Conservation (phyloP, 2,888 invertebrate genomes). For the Germaria angustata region DNA sequence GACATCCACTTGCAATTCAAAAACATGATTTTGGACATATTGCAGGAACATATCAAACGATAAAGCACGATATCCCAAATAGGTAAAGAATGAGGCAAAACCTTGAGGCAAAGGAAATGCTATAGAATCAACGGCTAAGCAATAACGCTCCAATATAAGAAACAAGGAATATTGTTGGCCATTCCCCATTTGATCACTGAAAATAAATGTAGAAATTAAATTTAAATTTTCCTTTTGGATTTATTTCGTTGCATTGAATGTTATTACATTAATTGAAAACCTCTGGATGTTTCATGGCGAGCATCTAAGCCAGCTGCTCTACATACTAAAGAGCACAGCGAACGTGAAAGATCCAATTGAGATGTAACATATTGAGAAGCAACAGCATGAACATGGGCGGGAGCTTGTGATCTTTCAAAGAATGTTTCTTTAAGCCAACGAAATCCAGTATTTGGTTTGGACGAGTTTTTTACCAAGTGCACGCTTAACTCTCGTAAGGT, state of each 20-base stretch:
- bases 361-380: conserved; percentile 90
- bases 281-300: conserved; percentile 85
- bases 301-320: conserved; percentile 86
- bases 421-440: conserved; percentile 80
- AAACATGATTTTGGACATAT: conserved; percentile 90
- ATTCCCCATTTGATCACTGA: conserved; percentile 87
- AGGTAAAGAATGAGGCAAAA: conserved; percentile 93
- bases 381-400: conserved; percentile 88
- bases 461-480: conserved; percentile 86
- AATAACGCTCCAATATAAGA: conserved; percentile 89
- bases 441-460: conserved; percentile 80
- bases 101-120: conserved; percentile 92
- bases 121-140: conserved; percentile 87
- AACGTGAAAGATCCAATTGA: conserved; percentile 89
- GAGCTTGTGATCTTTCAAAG: conserved; percentile 82
- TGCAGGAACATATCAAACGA: conserved; percentile 90
- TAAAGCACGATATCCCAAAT: conserved; percentile 89
- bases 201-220: not conserved
- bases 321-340: conserved; percentile 87
- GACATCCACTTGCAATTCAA: conserved; percentile 92
- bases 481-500: conserved; percentile 92
- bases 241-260: not conserved
- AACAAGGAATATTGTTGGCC: conserved; percentile 87
- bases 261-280: conserved; percentile 88
- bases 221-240: not conserved